A percentile compares a stretch with the other conserved stretches of the same genome.
These are phyloP conservation scores for Anarsia innoxiella DNA, from an alignment of 2,888 invertebrate genomes.

Conservation along the genomic window DNA sequence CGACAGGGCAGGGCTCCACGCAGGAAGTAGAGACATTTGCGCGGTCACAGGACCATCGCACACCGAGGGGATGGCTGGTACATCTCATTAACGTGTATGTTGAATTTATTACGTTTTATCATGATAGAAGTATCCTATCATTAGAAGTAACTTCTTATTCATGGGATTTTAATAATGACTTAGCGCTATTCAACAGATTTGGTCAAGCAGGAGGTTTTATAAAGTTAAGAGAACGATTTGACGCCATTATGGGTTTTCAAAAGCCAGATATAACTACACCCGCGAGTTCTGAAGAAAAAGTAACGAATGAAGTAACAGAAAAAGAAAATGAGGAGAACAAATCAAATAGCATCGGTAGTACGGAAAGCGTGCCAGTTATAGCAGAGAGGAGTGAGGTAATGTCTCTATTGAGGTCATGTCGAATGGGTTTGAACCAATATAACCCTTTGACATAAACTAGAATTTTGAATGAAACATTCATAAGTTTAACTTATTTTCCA, in stretches of 20 bases:
- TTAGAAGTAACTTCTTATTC: too few relatives aligned
- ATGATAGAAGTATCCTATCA: too few relatives aligned
- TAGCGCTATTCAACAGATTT: slow-evolving; percentile 82
- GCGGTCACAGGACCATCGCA: slow-evolving; percentile 85
- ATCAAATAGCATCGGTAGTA: slow-evolving; percentile 36
- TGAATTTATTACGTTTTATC: too few relatives aligned
- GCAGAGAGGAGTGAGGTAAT: slow-evolving; percentile 55
- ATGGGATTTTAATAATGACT: too few relatives aligned
- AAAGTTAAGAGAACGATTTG: slow-evolving; percentile 87
- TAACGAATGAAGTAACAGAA: slow-evolving; percentile 53
- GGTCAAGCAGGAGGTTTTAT: slow-evolving; percentile 93
- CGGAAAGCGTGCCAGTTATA: slow-evolving; percentile 36
- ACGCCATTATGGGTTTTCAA: slow-evolving; percentile 78
- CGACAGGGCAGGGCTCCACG: slow-evolving; percentile 69
- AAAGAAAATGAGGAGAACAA: slow-evolving; percentile 51
- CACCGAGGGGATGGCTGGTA: slow-evolving; percentile 95
- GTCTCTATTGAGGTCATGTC: too few relatives aligned
- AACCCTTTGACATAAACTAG: too few relatives aligned
- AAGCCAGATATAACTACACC: slow-evolving; percentile 64
- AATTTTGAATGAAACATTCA: too few relatives aligned
- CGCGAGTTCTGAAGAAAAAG: slow-evolving; percentile 56
- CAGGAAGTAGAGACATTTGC: slow-evolving; percentile 77
- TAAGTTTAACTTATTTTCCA: slow-evolving; percentile 18
- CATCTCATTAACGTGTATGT: slow-evolving; percentile 91
- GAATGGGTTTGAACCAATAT: too few relatives aligned